These are phyloP conservation scores for Drosophila leontia DNA, from an alignment of 1,140 invertebrate species.

Conservation along the genomic window DNA sequence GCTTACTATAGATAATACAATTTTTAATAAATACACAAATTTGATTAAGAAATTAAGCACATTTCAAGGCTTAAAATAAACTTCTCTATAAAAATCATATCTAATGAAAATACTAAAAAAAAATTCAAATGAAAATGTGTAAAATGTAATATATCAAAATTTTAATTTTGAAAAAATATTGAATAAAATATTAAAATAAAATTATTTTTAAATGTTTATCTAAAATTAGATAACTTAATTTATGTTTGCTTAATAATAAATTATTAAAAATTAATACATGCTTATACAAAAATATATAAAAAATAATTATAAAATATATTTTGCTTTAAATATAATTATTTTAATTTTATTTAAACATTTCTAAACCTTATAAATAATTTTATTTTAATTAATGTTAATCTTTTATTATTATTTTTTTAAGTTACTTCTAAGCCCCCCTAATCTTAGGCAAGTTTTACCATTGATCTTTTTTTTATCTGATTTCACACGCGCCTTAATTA, in stretches of 20 bases:
- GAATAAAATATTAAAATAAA: not conserved
- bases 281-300: not conserved
- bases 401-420: too few species aligned
- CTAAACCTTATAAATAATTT: too few species aligned
- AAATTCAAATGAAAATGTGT: not conserved
- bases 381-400: too few species aligned
- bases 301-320: not conserved
- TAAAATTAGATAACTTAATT: too few species aligned
- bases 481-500: slow-evolving; percentile 47
- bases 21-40: not conserved
- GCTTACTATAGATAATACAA: not conserved
- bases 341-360: too few species aligned
- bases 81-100: not conserved
- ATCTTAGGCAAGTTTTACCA: not conserved
- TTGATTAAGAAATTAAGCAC: not conserved
- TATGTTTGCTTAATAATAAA: too few species aligned
- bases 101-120: too few species aligned
- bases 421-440: too few species aligned
- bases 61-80: not conserved
- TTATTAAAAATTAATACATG: too few species aligned
- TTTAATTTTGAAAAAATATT: not conserved
- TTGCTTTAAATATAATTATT: not conserved
- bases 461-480: not conserved
- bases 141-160: not conserved
- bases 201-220: too few species aligned